These are phyloP conservation scores for Coelopa pilipes DNA, from an alignment of 2,888 invertebrate species.

Conservation along the genomic window DNA sequence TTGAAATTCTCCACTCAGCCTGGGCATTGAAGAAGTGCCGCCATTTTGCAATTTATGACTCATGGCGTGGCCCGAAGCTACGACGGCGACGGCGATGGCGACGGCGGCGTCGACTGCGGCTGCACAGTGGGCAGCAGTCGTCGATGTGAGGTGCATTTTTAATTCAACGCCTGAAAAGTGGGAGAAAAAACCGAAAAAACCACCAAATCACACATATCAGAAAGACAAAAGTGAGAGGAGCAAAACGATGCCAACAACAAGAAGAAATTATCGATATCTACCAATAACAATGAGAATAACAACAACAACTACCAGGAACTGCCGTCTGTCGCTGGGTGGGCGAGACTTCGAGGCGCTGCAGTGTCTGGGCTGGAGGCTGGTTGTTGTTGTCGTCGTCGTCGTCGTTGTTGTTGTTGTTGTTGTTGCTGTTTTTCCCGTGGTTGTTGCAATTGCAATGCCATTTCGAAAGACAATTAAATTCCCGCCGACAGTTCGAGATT, in stretches of 20 bases:
- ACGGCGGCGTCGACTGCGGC: neutral
- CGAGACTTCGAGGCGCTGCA: slow-evolving; percentile 8
- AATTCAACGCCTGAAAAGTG: neutral
- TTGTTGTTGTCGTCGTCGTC: neutral
- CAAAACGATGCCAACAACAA: no score
- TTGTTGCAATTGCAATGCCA: no score
- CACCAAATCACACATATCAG: no score
- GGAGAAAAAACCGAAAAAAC: no score
- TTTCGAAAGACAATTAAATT: slow-evolving; percentile 31
- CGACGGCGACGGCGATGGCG: neutral
- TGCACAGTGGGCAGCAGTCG: slow-evolving; percentile 12
- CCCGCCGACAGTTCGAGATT: slow-evolving; percentile 13
- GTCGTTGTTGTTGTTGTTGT: neutral
- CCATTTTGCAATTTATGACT: slow-evolving; percentile 17
- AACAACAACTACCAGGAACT: no score
- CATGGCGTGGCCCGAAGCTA: neutral
- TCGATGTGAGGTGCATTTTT: no score
- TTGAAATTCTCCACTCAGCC: neutral
- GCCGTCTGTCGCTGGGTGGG: neutral
- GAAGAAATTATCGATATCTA: no score
- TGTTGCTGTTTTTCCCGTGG: neutral
- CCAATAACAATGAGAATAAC: no score
- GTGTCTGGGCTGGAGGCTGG: slow-evolving; percentile 18
- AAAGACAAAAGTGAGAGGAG: no score
- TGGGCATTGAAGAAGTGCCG: slow-evolving; percentile 6